These are phyloP conservation scores for Tetragonisca angustula DNA, from an alignment of 2,888 invertebrate species.

Conservation along the genomic window DNA sequence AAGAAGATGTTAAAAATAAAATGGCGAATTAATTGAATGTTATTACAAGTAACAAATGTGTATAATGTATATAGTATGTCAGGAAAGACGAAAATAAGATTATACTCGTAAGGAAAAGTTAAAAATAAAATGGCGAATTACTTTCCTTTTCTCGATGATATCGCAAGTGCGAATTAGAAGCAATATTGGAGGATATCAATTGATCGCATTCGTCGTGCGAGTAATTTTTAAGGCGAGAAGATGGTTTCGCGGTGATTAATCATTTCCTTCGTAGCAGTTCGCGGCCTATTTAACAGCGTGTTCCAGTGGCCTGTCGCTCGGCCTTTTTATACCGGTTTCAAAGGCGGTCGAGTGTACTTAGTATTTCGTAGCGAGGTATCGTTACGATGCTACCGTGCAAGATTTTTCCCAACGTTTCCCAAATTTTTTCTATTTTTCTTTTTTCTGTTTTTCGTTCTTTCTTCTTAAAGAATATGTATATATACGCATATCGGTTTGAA, in stretches of 20 bases:
- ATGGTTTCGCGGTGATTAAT: conserved; percentile 66
- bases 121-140: not conserved
- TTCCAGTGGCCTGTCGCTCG: conserved; percentile 63
- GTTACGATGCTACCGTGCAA: conserved; percentile 49
- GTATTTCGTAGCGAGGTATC: conserved; percentile 57
- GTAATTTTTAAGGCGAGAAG: conserved; percentile 49
- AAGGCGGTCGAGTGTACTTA: conserved; percentile 65
- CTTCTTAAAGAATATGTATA: not conserved
- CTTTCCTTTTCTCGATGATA: not conserved
- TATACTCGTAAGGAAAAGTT: not conserved
- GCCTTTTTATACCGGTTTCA: conserved; percentile 66
- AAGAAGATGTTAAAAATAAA: not conserved
- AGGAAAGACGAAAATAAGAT: not conserved
- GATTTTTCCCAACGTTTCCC: conserved; percentile 30
- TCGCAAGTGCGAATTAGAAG: not conserved
- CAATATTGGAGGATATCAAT: conserved; percentile 29
- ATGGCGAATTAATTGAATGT: not conserved
- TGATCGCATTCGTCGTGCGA: conserved; percentile 41
- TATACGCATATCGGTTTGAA: not conserved
- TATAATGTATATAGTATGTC: too few relatives aligned
- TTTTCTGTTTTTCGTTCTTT: not conserved
- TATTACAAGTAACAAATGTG: not conserved
- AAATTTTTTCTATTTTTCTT: conserved; percentile 12
- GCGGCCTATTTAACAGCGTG: conserved; percentile 71
- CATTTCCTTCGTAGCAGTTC: conserved; percentile 55